Percentiles rank a stretch among this genome's conserved stretches.
phyloP scores from a whole-genome alignment of 2,888 invertebrate species.

The Drosophila falleni region DNA sequence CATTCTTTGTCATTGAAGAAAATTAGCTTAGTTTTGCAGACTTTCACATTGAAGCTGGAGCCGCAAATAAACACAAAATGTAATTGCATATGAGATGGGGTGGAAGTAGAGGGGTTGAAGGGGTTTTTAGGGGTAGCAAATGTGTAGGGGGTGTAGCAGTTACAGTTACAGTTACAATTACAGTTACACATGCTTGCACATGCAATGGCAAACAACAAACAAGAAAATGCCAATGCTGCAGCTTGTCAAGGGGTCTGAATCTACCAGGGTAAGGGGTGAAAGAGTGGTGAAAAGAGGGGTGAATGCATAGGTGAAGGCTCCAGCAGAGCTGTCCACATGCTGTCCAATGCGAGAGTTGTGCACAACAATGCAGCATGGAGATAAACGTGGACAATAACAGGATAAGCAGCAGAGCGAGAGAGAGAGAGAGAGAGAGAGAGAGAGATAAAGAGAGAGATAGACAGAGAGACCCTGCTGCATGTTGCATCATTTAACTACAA shows the following conservation, averaged over 20 bases:
- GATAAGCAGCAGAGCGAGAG: not conserved
- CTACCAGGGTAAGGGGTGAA: not conserved
- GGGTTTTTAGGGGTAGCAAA: no score
- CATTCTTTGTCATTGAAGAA: conserved; percentile 14
- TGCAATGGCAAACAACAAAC: conserved; percentile 52
- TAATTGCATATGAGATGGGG: conserved; percentile 55
- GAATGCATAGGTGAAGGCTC: conserved; percentile 4
- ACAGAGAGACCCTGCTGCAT: conserved; percentile 5
- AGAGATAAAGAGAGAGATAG: not conserved
- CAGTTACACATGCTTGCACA: conserved; percentile 51
- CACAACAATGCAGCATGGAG: conserved; percentile 20
- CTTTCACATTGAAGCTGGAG: conserved; percentile 43
- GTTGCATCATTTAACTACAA: conserved; percentile 56
- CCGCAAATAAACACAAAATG: conserved; percentile 74
- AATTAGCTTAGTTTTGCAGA: conserved; percentile 50
- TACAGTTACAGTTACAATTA: conserved; percentile 22
- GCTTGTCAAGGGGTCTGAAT: not conserved
- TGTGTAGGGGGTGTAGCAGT: not conserved
- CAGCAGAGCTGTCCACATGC: conserved; percentile 22
- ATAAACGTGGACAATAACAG: not conserved
- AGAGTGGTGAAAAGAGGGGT: not conserved
- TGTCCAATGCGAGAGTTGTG: conserved; percentile 21
- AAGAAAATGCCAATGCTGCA: conserved; percentile 30
- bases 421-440: not conserved
- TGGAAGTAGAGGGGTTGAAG: no score